Base-by-base conservation (phyloP, 2,888 invertebrate genomes). In the Hirtodrosophila histrioides region DNA sequence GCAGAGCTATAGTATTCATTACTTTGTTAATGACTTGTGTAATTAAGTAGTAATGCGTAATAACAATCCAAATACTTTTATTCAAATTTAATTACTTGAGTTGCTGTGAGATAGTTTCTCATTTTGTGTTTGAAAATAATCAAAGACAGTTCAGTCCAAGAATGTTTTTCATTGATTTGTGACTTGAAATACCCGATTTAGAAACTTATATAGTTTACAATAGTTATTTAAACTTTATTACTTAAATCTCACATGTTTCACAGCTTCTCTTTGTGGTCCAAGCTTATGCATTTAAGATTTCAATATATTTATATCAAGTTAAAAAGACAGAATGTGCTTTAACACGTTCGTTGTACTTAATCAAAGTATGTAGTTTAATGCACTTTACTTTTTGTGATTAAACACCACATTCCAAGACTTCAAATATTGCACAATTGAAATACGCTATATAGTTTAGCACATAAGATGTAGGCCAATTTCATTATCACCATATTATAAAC, bases 371-470 rank as follows among this genome's bases (percentile, higher is more conserved):
- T 72, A 67, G 53, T 65, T 73, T 73, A 69, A 53, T 53, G 67
- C 74, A 74, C 69, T 79, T 75, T 46, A 49, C n/a, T n/a, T 64
- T 79, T 61, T 54, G 64, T 77, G 77, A 75, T 64, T 65, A 40
- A 39, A 45, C 44, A 66, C 57, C 61, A 62, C 61, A 66, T 67
- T 54, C 49, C 49, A 74, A 78, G 74, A 82, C 73, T 76, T 17
- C 1, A 53, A 41, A 63, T 54, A 45, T 63, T 51, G 62, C 74
- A 62, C 58, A 37, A 60, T 27, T 6, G 6, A 44, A 65, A 61
- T 37, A 50, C 40, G 58, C 65, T 17, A 53, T 48, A 70, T 49
- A 61, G 45, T 39, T 45, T 58, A 68, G 48, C 54, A 67, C 53
- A 12, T 70, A 72, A 55, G 54, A 48, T 68, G 62, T 54, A 56